phyloP scores from a whole-genome alignment of 1,140 invertebrate species.

The Oscheius sp. region DNA sequence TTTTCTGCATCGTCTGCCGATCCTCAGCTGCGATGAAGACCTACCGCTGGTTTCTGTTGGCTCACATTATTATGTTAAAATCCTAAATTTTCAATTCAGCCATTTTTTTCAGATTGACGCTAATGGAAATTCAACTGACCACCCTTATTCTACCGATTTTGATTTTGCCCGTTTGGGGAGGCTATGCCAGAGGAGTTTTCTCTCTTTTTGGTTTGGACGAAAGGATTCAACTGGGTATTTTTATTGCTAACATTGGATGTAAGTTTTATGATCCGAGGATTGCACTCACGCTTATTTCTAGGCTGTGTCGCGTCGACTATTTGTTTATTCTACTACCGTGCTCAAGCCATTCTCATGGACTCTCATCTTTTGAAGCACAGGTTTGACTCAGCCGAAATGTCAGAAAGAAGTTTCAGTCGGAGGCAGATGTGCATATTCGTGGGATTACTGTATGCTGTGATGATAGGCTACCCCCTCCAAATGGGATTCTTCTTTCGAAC shows the following conservation, averaged over 20 bases:
- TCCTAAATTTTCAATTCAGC: no score
- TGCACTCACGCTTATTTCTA: neutral
- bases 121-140: neutral
- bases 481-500: neutral
- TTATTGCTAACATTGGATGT: no score
- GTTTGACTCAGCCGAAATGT: no score
- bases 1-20: neutral
- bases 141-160: neutral
- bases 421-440: neutral
- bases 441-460: neutral
- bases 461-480: neutral
- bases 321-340: conserved; percentile 3
- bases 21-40: neutral
- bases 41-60: neutral
- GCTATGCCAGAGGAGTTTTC: neutral
- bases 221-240: neutral
- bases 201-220: neutral
- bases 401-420: no score
- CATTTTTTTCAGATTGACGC: neutral
- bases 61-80: neutral
- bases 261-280: no score
- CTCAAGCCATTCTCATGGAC: neutral
- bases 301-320: neutral
- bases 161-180: neutral
- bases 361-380: neutral